Evolutionary conservation across 2,797 vertebrate species (phyloP).

Genomic region (Sebastes minor): DNA sequence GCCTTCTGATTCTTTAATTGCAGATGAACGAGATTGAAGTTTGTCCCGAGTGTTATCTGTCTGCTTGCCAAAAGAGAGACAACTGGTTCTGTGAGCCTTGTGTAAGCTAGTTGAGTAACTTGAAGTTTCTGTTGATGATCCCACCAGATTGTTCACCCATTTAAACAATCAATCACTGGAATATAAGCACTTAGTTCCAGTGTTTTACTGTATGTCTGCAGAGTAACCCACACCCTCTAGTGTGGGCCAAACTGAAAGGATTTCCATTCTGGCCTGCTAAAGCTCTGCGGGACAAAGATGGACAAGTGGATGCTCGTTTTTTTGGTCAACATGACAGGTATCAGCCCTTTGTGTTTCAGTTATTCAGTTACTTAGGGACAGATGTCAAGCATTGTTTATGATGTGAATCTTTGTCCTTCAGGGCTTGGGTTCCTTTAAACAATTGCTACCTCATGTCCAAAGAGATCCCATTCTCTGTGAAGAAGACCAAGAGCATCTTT

Average conservation of each 20-base stretch:
- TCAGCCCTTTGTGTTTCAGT: background rate
- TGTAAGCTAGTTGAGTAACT: conserved; percentile 84
- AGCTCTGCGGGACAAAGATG: conserved; percentile 97
- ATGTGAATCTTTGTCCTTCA: conserved; percentile 65
- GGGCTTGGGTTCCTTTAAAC: conserved; percentile 99
- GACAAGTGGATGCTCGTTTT: conserved; percentile 98
- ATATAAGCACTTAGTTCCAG: conserved; percentile 14
- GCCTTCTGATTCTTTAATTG: conserved; percentile 56
- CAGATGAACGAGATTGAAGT: conserved; percentile 99
- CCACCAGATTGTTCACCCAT: conserved; percentile 10
- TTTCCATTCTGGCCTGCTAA: conserved; percentile 99
- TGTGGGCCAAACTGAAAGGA: conserved; percentile 99
- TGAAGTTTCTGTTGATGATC: conserved; percentile 28
- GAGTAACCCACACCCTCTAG: conserved; percentile 98
- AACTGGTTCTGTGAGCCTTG: conserved; percentile 99
- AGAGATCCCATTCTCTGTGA: conserved; percentile 99
- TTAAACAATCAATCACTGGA: conserved; percentile 10
- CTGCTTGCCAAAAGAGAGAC: conserved; percentile 99
- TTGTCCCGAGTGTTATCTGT: conserved; percentile 98
- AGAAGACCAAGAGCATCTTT: conserved; percentile 99
- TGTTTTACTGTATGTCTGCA: conserved; percentile 75
- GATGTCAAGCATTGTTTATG: background rate
- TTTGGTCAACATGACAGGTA: conserved; percentile 99
- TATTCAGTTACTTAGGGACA: background rate
- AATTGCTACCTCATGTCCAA: conserved; percentile 99